Evolutionary conservation across 2,113 vertebrate species (phyloP).

Genomic region (Mystacornis crossleyi): DNA sequence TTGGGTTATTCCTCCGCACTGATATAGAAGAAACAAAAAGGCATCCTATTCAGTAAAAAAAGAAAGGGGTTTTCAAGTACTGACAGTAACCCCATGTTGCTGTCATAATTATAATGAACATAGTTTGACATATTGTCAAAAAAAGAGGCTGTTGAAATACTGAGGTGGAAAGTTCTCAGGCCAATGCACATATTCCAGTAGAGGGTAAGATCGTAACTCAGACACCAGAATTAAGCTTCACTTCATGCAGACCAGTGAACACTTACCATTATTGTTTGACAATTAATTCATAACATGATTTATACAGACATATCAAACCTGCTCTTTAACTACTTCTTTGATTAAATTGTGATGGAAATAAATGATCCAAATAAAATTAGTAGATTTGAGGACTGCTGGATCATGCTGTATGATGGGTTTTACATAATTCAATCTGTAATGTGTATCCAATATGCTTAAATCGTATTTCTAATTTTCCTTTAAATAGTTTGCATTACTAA

Average conservation of each 20-base stretch:
- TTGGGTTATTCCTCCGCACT: not conserved
- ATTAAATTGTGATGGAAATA: constrained; percentile 16
- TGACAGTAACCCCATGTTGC: accelerated
- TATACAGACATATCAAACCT: not conserved
- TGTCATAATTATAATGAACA: not conserved
- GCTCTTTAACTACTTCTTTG: not conserved
- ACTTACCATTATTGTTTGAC: not conserved
- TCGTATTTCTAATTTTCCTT: constrained; percentile 64
- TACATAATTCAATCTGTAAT: constrained; percentile 68
- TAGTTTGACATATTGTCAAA: not conserved
- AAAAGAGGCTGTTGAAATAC: not conserved
- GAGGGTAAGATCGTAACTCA: not conserved
- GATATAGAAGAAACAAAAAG: not conserved
- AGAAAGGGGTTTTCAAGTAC: not conserved
- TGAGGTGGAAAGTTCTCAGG: not conserved
- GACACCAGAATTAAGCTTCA: not conserved
- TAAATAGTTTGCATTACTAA: constrained; percentile 70
- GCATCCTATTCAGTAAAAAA: not conserved
- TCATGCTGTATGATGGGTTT: not conserved
- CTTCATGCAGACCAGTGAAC: not conserved
- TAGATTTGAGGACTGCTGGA: not conserved
- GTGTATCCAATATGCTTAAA: constrained; percentile 63
- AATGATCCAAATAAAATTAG: not conserved
- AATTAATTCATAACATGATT: not conserved
- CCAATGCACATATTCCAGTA: not conserved